Conservation (phyloP, 2,113 vertebrate genomes). For the Aix galericulata region DNA sequence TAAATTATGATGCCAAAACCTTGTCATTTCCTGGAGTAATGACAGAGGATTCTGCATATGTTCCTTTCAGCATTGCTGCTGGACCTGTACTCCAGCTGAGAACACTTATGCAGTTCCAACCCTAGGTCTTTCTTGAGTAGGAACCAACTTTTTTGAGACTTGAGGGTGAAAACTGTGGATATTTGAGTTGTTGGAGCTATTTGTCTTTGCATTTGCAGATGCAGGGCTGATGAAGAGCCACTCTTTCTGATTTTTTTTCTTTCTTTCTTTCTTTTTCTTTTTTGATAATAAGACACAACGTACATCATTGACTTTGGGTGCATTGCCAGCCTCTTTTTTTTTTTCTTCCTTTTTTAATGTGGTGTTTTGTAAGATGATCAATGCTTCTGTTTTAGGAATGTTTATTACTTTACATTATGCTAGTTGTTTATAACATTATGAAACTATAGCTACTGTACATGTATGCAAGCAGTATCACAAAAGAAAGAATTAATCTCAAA, state of each 20-base stretch:
- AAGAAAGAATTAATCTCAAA: constrained; percentile 13
- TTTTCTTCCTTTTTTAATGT: background rate
- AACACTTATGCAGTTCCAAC: background rate
- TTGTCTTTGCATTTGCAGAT: background rate
- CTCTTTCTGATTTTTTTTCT: background rate
- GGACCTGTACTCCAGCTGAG: constrained; percentile 15
- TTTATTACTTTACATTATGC: background rate
- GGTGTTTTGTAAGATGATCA: background rate
- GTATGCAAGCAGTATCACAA: background rate
- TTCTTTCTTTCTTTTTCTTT: background rate
- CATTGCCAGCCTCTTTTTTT: background rate
- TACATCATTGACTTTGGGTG: background rate
- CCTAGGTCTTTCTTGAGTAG: background rate
- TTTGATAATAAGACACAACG: background rate
- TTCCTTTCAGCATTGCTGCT: background rate
- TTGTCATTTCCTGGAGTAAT: constrained; percentile 72
- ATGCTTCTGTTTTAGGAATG: background rate
- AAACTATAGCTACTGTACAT: background rate
- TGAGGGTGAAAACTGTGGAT: background rate
- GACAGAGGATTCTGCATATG: constrained; percentile 55
- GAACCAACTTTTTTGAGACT: background rate
- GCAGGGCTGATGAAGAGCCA: background rate
- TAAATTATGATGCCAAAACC: constrained; percentile 82
- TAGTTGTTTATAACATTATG: background rate
- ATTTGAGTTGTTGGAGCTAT: background rate